A percentile compares a stretch with the other conserved stretches of the same genome.
phyloP scores from a whole-genome alignment of 2,797 vertebrate genomes.

The Phataginus tetradactyla region DNA sequence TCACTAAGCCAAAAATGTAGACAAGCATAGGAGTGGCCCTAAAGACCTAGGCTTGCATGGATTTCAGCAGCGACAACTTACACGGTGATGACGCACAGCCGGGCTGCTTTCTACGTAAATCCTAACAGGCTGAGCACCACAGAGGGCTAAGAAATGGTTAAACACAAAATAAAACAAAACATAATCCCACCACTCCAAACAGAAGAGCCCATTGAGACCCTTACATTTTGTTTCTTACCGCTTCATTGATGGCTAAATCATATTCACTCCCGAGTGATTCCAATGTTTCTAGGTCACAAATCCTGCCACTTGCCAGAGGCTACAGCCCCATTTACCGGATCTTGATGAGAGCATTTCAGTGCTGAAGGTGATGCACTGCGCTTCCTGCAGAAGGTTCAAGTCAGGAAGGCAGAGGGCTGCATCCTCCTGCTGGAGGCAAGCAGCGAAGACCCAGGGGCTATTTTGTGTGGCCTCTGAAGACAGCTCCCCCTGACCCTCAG shows the following conservation, averaged over 20 bases:
- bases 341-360: neutral
- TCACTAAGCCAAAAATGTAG: neutral
- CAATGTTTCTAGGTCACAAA: conserved; percentile 71
- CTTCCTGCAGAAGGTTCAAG: conserved; percentile 68
- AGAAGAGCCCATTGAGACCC: conserved; percentile 68
- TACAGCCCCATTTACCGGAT: conserved; percentile 39
- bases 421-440: neutral
- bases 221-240: conserved; percentile 78
- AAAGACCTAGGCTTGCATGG: conserved; percentile 5
- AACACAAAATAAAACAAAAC: neutral
- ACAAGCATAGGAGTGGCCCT: neutral
- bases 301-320: conserved; percentile 64
- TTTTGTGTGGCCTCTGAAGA: conserved; percentile 39
- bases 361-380: neutral
- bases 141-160: conserved; percentile 38
- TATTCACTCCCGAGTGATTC: conserved; percentile 71
- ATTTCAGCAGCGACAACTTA: neutral
- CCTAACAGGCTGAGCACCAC: neutral
- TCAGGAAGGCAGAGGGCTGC: conserved; percentile 31
- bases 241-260: conserved; percentile 83
- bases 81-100: neutral
- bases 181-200: neutral
- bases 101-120: conserved; percentile 1
- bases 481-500: rapidly evolving
- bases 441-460: neutral